Evolutionary conservation across 2,888 invertebrate species (phyloP), one percentile per base, ranked within the genome.

Genomic region (Marasmarcha lunaedactyla): DNA sequence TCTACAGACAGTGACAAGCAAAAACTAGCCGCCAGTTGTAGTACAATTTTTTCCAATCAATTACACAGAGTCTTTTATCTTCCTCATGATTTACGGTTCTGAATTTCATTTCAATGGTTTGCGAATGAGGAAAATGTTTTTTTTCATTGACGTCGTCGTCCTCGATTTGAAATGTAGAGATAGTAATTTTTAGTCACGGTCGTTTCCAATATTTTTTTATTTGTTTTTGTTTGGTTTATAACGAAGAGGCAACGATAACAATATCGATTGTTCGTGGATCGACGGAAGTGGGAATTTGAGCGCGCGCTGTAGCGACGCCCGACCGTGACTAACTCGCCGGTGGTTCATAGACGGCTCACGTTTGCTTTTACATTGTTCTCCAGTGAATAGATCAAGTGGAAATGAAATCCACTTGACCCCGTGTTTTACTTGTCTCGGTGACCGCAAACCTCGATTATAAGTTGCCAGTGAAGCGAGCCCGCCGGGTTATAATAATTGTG

Each of bases 241-340:
- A 67, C 67, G 68, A 67, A 70, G 62, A 70, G 62, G 63, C 67
- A 59, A 56, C 63, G 67, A 68, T 60, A 70, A 69, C 72, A 69
- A 73, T 71, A 72, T 72, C 71, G 73, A 77, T 78, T 77, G 74
- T 76, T 70, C 65, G 68, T 66, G 63, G 63, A 62, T 63, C 57
- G 56, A 58, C 77, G 78, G 78, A 78, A 72, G 73, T 74, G 59
- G 71, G 69, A 77, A 78, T 74, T 72, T 67, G 69, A 78, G 63
- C 69, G 68, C 66, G 60, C 67, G 62, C 65, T 72, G 64, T 65
- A 60, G 55, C 64, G 57, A 57, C 61, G 61, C 60, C 58, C 59
- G 63, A 72, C 72, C 77, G 76, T 77, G 76, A 79, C 74, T 64
- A 68, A 58, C 64, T 68, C 67, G 71, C 70, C 70, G 71, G 69